Conservation (phyloP, 2,113 vertebrate species). For the Paradisaea rubra region DNA sequence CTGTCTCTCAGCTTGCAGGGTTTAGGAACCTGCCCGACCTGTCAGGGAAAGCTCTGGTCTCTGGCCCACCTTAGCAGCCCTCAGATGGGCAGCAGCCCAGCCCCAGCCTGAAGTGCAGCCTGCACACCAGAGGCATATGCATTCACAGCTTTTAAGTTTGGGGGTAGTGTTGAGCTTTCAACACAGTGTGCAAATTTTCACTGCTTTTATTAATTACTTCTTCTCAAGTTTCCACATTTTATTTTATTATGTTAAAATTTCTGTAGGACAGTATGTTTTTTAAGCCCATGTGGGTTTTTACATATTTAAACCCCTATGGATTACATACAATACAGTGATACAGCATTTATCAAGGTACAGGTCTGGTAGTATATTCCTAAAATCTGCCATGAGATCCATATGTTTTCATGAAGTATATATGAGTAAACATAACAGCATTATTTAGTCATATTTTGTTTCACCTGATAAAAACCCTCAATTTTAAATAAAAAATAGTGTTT, state of each 20-base stretch:
- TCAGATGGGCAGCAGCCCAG: neutral
- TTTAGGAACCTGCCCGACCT: neutral
- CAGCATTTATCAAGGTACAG: neutral
- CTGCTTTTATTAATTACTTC: slow-evolving; percentile 25
- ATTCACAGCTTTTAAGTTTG: neutral
- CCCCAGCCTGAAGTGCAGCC: neutral
- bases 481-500: neutral
- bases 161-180: neutral
- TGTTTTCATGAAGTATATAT: neutral
- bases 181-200: neutral
- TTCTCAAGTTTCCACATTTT: neutral
- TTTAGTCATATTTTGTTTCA: neutral
- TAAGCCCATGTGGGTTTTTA: neutral
- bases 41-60: neutral
- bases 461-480: neutral
- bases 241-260: neutral
- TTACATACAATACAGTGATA: neutral
- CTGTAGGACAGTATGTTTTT: neutral
- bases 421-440: neutral
- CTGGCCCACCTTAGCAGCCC: neutral
- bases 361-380: neutral
- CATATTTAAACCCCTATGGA: neutral
- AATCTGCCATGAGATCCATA: neutral
- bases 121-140: neutral
- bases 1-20: neutral